These are phyloP conservation scores for Drosophila tristis DNA, from an alignment of 1,140 invertebrate genomes.

Conservation along the genomic window DNA sequence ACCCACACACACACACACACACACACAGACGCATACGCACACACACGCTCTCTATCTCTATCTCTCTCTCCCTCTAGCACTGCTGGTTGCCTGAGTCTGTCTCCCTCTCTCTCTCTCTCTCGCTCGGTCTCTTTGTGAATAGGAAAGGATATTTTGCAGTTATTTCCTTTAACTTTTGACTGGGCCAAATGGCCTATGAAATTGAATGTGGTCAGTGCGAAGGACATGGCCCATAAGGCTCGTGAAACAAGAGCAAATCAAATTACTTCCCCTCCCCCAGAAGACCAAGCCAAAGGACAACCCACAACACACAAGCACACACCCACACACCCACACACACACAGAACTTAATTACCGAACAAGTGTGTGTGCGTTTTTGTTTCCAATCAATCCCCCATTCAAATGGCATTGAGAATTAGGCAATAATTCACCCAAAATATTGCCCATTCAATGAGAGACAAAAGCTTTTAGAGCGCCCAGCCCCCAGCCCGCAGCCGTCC, in stretches of 20 bases:
- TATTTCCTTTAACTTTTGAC: slow-evolving; percentile 18
- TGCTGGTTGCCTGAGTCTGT: too few relatives aligned
- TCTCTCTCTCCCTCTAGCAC: background rate
- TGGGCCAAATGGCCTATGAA: slow-evolving; percentile 13
- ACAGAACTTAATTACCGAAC: slow-evolving; percentile 42
- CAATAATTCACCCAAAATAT: slow-evolving; percentile 1
- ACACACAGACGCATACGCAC: background rate
- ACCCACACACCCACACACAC: too few relatives aligned
- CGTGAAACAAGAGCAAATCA: slow-evolving; percentile 10
- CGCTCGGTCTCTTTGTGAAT: too few relatives aligned
- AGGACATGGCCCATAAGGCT: slow-evolving; percentile 26
- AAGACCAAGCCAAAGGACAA: too few relatives aligned
- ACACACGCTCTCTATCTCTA: too few relatives aligned
- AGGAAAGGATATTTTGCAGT: background rate
- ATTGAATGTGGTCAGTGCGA: slow-evolving; percentile 6
- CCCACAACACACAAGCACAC: too few relatives aligned
- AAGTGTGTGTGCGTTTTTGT: background rate
- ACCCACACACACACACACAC: background rate
- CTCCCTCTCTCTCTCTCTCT: too few relatives aligned
- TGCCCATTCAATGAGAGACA: background rate
- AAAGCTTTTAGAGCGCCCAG: background rate
- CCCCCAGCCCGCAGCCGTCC: too few relatives aligned
- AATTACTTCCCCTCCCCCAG: slow-evolving; percentile 21
- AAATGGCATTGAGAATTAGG: slow-evolving; percentile 18
- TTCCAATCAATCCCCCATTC: background rate